Base-by-base conservation (phyloP, 1,140 invertebrate species). In the Oppia nitens region DNA sequence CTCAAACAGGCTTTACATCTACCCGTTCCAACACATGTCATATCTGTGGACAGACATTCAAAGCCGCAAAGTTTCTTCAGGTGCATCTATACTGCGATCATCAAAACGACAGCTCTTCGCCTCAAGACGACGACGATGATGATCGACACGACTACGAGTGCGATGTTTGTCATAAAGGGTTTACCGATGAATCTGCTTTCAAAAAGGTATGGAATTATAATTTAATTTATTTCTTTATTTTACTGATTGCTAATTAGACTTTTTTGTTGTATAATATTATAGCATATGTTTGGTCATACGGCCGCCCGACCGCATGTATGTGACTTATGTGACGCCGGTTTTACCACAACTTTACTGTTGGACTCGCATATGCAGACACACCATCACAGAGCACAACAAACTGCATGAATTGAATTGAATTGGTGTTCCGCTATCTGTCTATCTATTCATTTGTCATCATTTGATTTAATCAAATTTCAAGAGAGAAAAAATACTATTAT, bases 291-390 rank as follows among this genome's bases (percentile, higher is more conserved):
- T 47, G 55, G 63, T 40, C 68, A 69, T 64, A 63, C 67, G 55
- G 62, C 65, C 59, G 63, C 65, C 24, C 53, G 68, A n/a, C 68
- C 68, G 26, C 69, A 66, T 60, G 64, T 70, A 11, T 70, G 68
- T 58, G 64, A 67, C 21, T 55, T 63, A 28, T 70, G 68, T 63
- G 68, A 70, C 65, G 68, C 68, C 53, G 68, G 68, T 28, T 70
- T 70, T 60, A 68, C 66, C 14, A 64, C 66, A 9, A 59, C 62
- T 9, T 62, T 64, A 49, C 63, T 62, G 12, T 61, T 69, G 11
- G 61, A 64, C 54, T 59, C 62, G 23, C 68, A 69, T 62, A 60
- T 67, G 56, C 45, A 53, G 28, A 59, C 69, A 40, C 68, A 69
- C 55, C 60, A 17, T 17, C 17, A 6, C 6, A 9, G 6, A 40